Conservation (phyloP, 2,113 vertebrate genomes). For the Micronycteris hirsuta region DNA sequence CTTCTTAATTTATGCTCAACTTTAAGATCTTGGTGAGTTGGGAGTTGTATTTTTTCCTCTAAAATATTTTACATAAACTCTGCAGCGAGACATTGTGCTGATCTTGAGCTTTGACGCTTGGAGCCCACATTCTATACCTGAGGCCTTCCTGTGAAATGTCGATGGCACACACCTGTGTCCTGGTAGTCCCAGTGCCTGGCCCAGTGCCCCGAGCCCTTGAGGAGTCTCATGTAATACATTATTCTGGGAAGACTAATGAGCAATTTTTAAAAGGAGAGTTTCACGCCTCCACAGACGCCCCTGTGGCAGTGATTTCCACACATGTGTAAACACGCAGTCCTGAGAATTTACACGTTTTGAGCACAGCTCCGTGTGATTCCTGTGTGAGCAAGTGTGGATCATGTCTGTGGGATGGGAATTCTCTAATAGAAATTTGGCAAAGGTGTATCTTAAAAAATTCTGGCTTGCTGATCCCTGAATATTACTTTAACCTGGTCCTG, state of each 20-base stretch:
- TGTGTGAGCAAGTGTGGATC: too few species aligned
- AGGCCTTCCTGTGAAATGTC: background rate
- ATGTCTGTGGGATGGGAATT: too few species aligned
- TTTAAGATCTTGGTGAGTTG: background rate
- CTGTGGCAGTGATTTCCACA: too few species aligned
- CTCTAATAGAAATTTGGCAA: too few species aligned
- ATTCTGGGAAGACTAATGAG: background rate
- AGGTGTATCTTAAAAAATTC: too few species aligned
- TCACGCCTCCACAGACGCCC: too few species aligned
- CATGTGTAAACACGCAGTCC: too few species aligned
- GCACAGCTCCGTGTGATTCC: too few species aligned
- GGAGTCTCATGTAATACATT: background rate
- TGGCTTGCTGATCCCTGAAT: too few species aligned
- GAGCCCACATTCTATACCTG: background rate
- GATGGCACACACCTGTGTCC: accelerated
- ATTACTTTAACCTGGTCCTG: too few species aligned
- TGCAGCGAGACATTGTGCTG: background rate
- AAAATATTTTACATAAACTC: background rate
- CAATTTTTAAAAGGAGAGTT: background rate
- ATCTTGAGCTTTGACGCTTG: background rate
- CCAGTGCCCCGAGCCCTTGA: background rate
- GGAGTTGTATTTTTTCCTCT: background rate
- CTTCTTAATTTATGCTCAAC: background rate
- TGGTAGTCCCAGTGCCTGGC: background rate
- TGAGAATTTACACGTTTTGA: too few species aligned